A percentile compares a stretch with the other conserved stretches of the same genome.
Conservation (phyloP, 37 sponge, comb jelly and placozoan genomes). For the Ianthella basta region DNA sequence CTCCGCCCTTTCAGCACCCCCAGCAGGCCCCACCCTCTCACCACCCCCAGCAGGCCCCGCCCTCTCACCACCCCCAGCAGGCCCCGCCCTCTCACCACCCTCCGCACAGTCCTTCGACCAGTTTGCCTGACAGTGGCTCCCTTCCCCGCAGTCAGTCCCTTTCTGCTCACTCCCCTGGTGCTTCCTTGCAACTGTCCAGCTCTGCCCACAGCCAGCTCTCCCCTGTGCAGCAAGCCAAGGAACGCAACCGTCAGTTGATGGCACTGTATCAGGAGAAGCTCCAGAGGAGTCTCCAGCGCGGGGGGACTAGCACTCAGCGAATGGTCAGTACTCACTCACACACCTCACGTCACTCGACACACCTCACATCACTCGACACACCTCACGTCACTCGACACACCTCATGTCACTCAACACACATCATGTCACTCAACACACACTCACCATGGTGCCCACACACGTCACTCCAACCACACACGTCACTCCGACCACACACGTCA, state of each 20-base stretch:
- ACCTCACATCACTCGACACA: too few species aligned
- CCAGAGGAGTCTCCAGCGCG: slow-evolving; percentile 16
- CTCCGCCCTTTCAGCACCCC: neutral
- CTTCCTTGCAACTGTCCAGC: neutral
- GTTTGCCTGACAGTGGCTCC: neutral
- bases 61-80: neutral
- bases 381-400: too few species aligned
- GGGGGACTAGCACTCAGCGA: neutral
- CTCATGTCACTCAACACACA: too few species aligned
- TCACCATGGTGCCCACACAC: too few species aligned
- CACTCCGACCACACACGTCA: too few species aligned
- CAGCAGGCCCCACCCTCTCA: neutral
- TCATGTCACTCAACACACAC: too few species aligned
- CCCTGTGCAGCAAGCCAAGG: slow-evolving; percentile 55
- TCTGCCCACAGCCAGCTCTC: slow-evolving; percentile 27
- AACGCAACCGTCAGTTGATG: slow-evolving; percentile 69
- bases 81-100: neutral
- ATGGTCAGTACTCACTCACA: slow-evolving; percentile 13
- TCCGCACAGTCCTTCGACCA: neutral
- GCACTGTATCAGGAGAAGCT: slow-evolving; percentile 68
- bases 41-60: neutral
- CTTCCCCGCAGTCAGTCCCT: neutral
- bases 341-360: too few species aligned
- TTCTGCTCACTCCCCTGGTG: neutral
- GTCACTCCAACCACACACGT: too few species aligned